Evolutionary conservation across 1,140 invertebrate genomes (phyloP).

Genomic region (Thaumatotibia leucotreta): DNA sequence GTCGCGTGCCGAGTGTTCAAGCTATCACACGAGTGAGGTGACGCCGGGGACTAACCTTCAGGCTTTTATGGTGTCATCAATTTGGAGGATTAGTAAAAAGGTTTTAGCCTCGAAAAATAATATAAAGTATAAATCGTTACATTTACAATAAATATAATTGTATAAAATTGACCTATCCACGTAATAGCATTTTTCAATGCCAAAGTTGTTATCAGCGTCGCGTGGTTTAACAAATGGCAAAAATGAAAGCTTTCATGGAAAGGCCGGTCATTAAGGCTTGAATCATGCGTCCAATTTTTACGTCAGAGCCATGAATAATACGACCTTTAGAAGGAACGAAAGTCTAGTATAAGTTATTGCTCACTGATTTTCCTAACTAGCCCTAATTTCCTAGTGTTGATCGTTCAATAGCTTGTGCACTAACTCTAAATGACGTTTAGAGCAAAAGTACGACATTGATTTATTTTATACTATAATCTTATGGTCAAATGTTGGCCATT

Average conservation of each 20-base stretch:
- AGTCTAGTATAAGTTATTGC: neutral
- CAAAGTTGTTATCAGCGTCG: constrained; percentile 1
- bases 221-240: neutral
- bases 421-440: neutral
- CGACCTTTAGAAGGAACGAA: constrained; percentile 27
- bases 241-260: constrained; percentile 20
- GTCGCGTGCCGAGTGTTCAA: neutral
- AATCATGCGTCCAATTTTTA: constrained; percentile 33
- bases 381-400: neutral
- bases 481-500: neutral
- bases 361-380: neutral
- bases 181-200: neutral
- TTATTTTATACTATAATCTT: neutral
- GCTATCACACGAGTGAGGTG: neutral
- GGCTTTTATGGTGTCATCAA: neutral
- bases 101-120: too few relatives aligned
- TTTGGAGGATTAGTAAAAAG: too few relatives aligned
- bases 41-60: neutral
- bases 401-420: neutral
- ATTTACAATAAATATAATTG: neutral
- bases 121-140: too few relatives aligned
- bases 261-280: constrained; percentile 37
- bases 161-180: neutral
- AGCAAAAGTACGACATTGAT: neutral
- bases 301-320: constrained; percentile 41